Evolutionary conservation across 2,113 vertebrate species (phyloP).

Genomic region (Anser brachyrhynchus): DNA sequence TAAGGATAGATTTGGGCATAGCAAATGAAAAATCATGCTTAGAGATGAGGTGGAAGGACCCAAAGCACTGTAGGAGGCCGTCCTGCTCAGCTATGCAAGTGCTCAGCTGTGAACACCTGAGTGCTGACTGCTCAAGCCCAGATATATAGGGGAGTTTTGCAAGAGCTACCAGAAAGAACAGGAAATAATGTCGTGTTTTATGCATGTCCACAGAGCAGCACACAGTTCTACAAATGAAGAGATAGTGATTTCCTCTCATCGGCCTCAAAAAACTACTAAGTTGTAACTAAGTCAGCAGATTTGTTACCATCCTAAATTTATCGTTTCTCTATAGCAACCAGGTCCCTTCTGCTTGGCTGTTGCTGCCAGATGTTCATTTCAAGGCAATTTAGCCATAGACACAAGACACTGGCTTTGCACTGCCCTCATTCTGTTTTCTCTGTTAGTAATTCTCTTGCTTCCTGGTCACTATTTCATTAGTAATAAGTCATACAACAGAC

Average conservation of each 20-base stretch:
- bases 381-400: neutral
- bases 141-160: neutral
- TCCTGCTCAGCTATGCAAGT: neutral
- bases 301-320: constrained; percentile 14
- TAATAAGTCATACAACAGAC: constrained; percentile 7
- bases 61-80: neutral
- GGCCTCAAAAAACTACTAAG: constrained; percentile 9
- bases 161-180: constrained; percentile 33
- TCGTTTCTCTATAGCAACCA: constrained; percentile 12
- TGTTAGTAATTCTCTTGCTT: constrained; percentile 34
- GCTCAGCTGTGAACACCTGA: constrained; percentile 11
- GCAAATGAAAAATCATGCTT: neutral
- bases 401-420: neutral
- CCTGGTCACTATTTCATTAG: neutral
- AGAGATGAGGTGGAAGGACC: neutral
- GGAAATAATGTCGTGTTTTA: constrained; percentile 30
- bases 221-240: neutral
- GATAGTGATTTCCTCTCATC: constrained; percentile 23
- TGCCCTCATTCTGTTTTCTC: constrained; percentile 39
- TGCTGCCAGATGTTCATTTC: constrained; percentile 59
- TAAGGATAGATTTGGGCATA: neutral
- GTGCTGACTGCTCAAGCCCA: neutral
- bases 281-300: constrained; percentile 25
- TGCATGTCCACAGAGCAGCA: neutral
- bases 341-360: constrained; percentile 5